phyloP scores from a whole-genome alignment of 2,113 vertebrate genomes.

The Odontophorus gujanensis region DNA sequence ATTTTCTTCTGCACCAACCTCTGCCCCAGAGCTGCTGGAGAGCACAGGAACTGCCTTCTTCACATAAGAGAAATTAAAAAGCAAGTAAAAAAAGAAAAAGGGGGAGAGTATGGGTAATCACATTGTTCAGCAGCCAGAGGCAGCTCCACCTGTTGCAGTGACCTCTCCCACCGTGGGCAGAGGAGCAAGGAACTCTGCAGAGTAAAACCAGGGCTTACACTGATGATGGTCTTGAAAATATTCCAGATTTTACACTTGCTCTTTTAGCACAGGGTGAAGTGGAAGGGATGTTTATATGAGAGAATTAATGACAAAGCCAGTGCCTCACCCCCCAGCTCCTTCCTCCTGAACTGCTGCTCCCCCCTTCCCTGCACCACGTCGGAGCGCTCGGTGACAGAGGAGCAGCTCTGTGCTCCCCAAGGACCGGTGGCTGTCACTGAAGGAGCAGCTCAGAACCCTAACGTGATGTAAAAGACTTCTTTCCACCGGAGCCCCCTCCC shows the following conservation, averaged over 20 bases:
- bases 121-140: neutral
- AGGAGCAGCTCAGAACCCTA: neutral
- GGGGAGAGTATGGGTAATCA: neutral
- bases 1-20: neutral
- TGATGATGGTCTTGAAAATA: neutral
- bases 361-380: neutral
- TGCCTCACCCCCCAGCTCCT: neutral
- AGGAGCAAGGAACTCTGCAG: neutral
- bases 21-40: accelerated
- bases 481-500: neutral
- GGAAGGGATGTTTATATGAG: neutral
- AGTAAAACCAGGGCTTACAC: neutral
- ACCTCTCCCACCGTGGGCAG: neutral
- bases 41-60: accelerated
- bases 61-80: neutral
- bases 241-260: neutral
- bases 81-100: no score
- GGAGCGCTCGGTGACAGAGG: neutral
- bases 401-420: neutral
- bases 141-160: accelerated
- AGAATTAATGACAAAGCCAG: neutral
- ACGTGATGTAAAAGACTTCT: neutral
- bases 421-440: neutral
- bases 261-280: accelerated
- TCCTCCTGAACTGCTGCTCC: neutral